Percentiles rank a stretch among this genome's conserved stretches.
phyloP scores from a whole-genome alignment of 2,797 vertebrate genomes.

The Harpagifer antarcticus region DNA sequence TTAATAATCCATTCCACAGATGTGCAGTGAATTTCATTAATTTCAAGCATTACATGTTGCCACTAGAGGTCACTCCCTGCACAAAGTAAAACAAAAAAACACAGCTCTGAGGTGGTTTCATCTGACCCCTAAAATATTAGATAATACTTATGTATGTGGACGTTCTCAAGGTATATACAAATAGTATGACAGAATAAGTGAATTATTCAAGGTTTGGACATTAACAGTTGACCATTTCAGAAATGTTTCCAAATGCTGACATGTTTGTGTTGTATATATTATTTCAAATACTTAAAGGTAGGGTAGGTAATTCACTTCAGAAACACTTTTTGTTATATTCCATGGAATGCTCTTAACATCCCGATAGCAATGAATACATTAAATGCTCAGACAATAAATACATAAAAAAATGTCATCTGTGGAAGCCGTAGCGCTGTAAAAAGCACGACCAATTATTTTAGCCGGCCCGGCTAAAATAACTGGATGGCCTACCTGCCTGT shows the following conservation, averaged over 20 bases:
- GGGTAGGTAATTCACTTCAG: no score
- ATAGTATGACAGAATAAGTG: background rate
- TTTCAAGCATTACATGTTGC: constrained; percentile 5
- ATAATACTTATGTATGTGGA: background rate
- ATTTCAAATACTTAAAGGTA: background rate
- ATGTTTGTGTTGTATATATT: background rate
- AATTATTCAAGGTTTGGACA: background rate
- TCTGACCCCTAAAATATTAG: background rate
- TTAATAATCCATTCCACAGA: background rate
- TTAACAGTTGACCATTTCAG: background rate
- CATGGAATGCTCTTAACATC: no score
- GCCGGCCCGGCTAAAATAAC: no score
- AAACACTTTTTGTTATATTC: no score
- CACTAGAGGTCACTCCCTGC: constrained; percentile 67
- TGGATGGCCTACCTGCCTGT: no score
- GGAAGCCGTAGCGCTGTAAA: no score
- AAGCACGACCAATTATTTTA: no score
- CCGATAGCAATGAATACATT: no score
- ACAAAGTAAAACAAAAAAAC: constrained; percentile 9
- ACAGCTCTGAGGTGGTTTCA: background rate
- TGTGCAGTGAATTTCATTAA: background rate
- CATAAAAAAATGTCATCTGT: no score
- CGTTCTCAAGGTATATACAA: background rate
- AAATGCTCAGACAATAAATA: no score
- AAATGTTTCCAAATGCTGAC: background rate